Conservation (phyloP, 2,888 invertebrate genomes). For the Holacanthella duospinosa region DNA sequence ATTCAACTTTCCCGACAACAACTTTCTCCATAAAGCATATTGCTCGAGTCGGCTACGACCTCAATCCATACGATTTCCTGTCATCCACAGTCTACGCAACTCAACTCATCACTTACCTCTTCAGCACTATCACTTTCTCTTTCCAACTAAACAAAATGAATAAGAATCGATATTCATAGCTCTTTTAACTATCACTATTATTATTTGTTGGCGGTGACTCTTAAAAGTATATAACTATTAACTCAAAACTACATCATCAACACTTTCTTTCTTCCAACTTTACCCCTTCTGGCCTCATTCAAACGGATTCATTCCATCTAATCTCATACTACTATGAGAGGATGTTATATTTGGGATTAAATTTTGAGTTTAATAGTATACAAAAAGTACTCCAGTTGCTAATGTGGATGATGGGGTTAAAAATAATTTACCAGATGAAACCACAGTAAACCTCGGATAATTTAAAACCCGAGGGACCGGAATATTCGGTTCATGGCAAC, state of each 20-base stretch:
- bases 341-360: no score
- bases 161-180: background rate
- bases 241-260: background rate
- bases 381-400: no score
- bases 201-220: background rate
- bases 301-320: no score
- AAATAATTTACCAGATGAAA: no score
- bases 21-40: conserved; percentile 19
- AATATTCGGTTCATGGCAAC: no score
- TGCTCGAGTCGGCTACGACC: conserved; percentile 9
- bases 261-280: background rate
- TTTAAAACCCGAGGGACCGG: no score
- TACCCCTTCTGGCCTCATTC: no score
- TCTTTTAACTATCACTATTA: background rate
- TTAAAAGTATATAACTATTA: background rate
- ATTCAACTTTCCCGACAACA: conserved; percentile 7
- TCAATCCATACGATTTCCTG: conserved; percentile 18
- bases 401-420: no score
- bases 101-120: background rate
- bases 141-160: background rate
- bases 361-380: no score
- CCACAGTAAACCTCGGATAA: no score
- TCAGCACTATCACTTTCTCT: background rate
- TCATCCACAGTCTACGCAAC: conserved; percentile 7
- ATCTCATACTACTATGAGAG: no score